These are phyloP conservation scores for Hypothenemus hampei DNA, from an alignment of 1,140 invertebrate genomes.

Conservation along the genomic window DNA sequence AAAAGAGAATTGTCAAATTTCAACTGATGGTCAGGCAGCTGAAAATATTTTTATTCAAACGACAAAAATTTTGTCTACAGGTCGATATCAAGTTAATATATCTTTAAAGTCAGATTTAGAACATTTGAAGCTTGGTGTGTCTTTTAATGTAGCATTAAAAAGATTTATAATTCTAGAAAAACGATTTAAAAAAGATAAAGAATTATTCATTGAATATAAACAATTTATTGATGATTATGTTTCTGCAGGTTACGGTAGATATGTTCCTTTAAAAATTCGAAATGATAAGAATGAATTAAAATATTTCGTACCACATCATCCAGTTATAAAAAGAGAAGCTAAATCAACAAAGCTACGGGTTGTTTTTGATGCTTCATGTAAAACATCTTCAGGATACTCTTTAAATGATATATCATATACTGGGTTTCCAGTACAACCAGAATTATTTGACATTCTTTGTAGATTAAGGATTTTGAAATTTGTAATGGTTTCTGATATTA, in stretches of 20 bases:
- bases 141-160: slow-evolving; percentile 7
- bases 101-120: slow-evolving; percentile 2
- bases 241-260: slow-evolving; percentile 32
- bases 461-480: slow-evolving; percentile 36
- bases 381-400: neutral
- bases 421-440: slow-evolving; percentile 43
- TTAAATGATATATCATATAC: slow-evolving; percentile 21
- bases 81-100: slow-evolving; percentile 13
- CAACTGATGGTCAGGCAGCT: neutral
- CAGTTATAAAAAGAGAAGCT: slow-evolving; percentile 37
- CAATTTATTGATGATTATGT: slow-evolving; percentile 38
- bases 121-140: slow-evolving; percentile 9
- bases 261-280: slow-evolving; percentile 16
- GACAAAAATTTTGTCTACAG: neutral
- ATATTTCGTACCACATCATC: slow-evolving; percentile 47
- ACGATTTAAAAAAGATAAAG: slow-evolving; percentile 7
- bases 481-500: slow-evolving; percentile 42
- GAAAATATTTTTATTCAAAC: neutral
- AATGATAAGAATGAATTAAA: slow-evolving; percentile 6
- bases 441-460: slow-evolving; percentile 43
- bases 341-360: slow-evolving; percentile 39
- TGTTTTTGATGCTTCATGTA: slow-evolving; percentile 34
- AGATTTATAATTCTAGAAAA: slow-evolving; percentile 22
- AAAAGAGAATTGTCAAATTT: neutral
- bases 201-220: slow-evolving; percentile 24